phyloP scores from a whole-genome alignment of 1,140 invertebrate species.

The Micrasema longulum region DNA sequence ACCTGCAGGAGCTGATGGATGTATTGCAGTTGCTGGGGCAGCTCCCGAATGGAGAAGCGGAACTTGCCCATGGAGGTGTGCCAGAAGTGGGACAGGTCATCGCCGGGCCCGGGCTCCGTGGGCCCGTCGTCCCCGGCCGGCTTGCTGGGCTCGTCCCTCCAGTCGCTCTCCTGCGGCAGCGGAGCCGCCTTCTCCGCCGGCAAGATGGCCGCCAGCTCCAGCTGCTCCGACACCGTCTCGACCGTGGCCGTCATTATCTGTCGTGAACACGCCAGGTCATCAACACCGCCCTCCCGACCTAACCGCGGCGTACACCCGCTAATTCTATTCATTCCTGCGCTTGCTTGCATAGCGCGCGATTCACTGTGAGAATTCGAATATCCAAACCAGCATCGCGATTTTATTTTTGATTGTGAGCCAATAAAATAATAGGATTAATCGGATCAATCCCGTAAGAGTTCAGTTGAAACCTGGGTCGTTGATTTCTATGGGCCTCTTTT shows the following conservation, averaged over 20 bases:
- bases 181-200: constrained; percentile 84
- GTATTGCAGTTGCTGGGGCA: constrained; percentile 93
- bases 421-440: no score
- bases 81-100: constrained; percentile 87
- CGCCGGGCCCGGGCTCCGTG: constrained; percentile 73
- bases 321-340: no score
- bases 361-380: no score
- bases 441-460: no score
- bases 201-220: constrained; percentile 85
- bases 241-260: constrained; percentile 94
- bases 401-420: no score
- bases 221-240: constrained; percentile 90
- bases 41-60: constrained; percentile 88
- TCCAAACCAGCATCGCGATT: no score
- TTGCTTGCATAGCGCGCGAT: no score
- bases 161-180: constrained; percentile 81
- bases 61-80: constrained; percentile 93
- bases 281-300: no score
- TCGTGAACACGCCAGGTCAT: constrained; percentile 4
- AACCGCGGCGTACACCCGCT: no score
- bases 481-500: no score
- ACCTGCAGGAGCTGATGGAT: constrained; percentile 92
- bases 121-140: constrained; percentile 78
- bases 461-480: no score
- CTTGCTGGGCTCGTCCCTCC: constrained; percentile 73